Evolutionary conservation across 2,888 invertebrate species (phyloP), one percentile per base, ranked within the genome.

Genomic region (Phymatocera aterrima): DNA sequence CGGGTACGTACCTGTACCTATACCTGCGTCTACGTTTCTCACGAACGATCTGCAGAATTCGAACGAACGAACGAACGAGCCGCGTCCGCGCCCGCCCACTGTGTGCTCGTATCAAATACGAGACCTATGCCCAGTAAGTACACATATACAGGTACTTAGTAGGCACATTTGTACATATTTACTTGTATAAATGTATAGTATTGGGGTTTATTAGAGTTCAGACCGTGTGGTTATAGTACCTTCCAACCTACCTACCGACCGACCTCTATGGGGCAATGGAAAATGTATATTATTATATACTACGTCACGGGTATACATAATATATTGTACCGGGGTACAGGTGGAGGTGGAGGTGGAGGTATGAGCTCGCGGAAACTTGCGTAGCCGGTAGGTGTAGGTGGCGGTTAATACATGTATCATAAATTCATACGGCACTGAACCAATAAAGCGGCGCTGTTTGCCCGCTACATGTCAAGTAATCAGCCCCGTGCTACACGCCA

Each of bases 391-490:
- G 70, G 48, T 51, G 34, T 70, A 31, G 70, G 51, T 70, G 51
- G 70, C 70, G n/a, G n/a, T n/a, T 70, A 70, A 70, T 70, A 70
- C 48, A 78, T 79, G 81, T 81, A 81, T 82, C 80, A 82, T 82
- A 80, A 83, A 82, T 84, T 81, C 82, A 82, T 81, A 77, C 48
- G 78, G 81, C 70, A 80, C 77, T 77, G 79, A 81, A 80, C 80
- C 80, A 81, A 82, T 81, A 80, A 83, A 81, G 81, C 77, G 79
- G 57, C 54, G 74, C 57, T 75, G 74, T 75, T 75, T 75, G 74
- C 74, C 57, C 74, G 54, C 28, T 57, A 75, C 74, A 57, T 57
- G 74, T 75, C 57, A 57, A 75, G 74, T 75, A 75, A 75, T 75
- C 37, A 75, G 74, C 74, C 57, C 57, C 70, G n/a, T n/a, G n/a